Evolutionary conservation across 2,797 vertebrate species (phyloP), one percentile per base, ranked within the genome.

Genomic region (Protonibea diacanthus): DNA sequence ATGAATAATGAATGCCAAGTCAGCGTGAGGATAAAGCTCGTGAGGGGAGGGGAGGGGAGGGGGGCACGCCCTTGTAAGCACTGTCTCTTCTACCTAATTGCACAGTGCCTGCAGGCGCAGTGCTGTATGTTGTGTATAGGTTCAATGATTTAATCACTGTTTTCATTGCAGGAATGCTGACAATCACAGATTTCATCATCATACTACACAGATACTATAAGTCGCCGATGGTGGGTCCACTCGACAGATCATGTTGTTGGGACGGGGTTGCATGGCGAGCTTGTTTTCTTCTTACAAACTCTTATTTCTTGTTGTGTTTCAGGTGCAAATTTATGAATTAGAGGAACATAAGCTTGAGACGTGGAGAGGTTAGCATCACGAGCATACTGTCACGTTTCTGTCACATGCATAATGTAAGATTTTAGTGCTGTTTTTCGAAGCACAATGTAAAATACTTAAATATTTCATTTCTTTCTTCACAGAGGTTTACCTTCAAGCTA

Each of bases 131-230:
- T 63, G 55, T 62, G 70, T 56, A 48, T 25, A 25, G 38, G 57
- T 70, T 60, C 44, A 48, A 25, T 67, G 25, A 68, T 81, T 78
- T 71, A 49, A 48, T 55, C 33, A 2, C 40, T 42, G 38, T 81
- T 86, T 83, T 85, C 57, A 57, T 78, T 62, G 44, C 92, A 99
- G 98, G 98, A 93, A 99, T 99, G 98, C 95, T 99, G 96, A 99
- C 98, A 86, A 99, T 99, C 95, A 99, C 98, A 94, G 98, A 99
- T 94, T 99, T 99, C 96, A 99, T 99, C 95, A 99, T 98, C 93
- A 99, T 99, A 93, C 96, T 99, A 62, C 97, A 99, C 95, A 96
- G 98, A 97, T 99, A 99, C 95, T 99, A 99, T 93, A 99, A 98
- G 86, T 99, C 98, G 53, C 98, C 98, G 8, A 95, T 99, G 97